Evolutionary conservation across 2,888 invertebrate genomes (phyloP), one percentile per base, ranked within the genome.

Genomic region (Sericinus montela): DNA sequence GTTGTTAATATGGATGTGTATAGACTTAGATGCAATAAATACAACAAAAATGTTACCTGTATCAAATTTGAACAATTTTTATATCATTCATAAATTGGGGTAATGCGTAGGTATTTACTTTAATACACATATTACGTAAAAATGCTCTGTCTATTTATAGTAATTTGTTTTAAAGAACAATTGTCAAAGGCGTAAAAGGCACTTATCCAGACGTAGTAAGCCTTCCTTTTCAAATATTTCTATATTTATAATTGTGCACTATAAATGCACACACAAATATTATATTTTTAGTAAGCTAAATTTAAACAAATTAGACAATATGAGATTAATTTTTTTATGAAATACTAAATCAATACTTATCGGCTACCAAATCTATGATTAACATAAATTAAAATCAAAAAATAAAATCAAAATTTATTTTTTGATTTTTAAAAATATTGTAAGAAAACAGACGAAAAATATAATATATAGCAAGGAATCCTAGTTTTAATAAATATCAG

Each of bases 401-500:
- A n/a, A n/a, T n/a, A n/a, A n/a, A n/a, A n/a, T n/a, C n/a, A n/a
- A n/a, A n/a, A n/a, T n/a, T n/a, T n/a, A n/a, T n/a, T n/a, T n/a
- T n/a, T n/a, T n/a, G n/a, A n/a, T n/a, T n/a, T n/a, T n/a, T n/a
- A n/a, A n/a, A n/a, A n/a, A n/a, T n/a, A n/a, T n/a, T n/a, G n/a
- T n/a, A n/a, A n/a, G n/a, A n/a, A n/a, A n/a, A n/a, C n/a, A n/a
- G n/a, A n/a, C 8, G 10, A 1, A 9, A 28, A 6, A 28, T 2
- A 7, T 9, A 29, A 8, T 8, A 25, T 4, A 25, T 2, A 25
- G 7, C 25, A 25, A 25, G 6, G 4, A 25, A 8, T 3, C 19
- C 19, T 19, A 25, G 25, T 25, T 7, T 28, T 28, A n/a, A 40
- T 35, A 43, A 30, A 25, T 45, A 43, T 53, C 54, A 58, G 58